phyloP scores from a whole-genome alignment of 2,888 invertebrate species.

The Cerastis leucographa region DNA sequence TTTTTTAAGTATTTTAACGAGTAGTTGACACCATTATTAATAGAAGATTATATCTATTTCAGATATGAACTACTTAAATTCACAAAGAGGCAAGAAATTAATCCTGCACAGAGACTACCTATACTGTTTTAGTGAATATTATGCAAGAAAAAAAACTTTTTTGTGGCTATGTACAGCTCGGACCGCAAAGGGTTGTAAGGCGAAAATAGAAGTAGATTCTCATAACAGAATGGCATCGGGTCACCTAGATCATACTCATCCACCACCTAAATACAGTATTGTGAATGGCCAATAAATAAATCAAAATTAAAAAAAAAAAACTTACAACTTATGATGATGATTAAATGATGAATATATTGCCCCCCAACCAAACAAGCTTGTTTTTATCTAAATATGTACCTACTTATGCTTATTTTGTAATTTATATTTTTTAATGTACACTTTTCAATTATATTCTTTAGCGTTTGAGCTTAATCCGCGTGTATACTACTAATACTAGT shows the following conservation, averaged over 20 bases:
- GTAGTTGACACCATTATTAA: not conserved
- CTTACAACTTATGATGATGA: no score
- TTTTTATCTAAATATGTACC: no score
- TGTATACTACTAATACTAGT: no score
- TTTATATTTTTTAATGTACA: no score
- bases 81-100: conserved; percentile 17
- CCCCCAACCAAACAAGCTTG: no score
- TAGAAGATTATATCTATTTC: not conserved
- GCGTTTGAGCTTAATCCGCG: no score
- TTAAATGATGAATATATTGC: no score
- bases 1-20: not conserved
- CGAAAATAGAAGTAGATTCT: conserved; percentile 11
- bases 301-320: not conserved
- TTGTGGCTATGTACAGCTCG: conserved; percentile 8
- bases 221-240: not conserved
- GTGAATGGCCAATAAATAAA: not conserved
- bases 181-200: conserved; percentile 14
- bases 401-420: no score
- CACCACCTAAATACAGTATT: not conserved
- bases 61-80: conserved; percentile 19
- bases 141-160: not conserved
- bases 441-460: no score
- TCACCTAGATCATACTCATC: conserved; percentile 11
- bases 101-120: conserved; percentile 16
- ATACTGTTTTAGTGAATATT: not conserved